Base-by-base conservation (phyloP, 2,888 invertebrate genomes). In the Vanessa cardui region DNA sequence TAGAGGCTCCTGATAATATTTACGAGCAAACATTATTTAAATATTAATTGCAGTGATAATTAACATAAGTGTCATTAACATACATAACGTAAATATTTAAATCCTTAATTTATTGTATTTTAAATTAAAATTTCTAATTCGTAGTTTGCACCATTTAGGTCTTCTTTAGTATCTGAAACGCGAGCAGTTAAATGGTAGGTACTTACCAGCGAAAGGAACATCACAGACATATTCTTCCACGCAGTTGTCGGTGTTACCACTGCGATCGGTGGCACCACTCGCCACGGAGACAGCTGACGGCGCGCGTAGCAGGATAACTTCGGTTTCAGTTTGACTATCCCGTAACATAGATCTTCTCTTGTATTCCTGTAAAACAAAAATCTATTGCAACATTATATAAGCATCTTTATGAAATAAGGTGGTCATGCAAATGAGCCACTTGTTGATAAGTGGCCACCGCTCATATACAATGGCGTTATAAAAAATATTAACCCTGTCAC, bases 221-320 rank as follows among this genome's bases (percentile, higher is more conserved):
- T 98, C 97, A 71, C 96, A 96, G 74, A 97, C 95, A 86, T 95
- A 97, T 87, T 97, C 97, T 88, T 97, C 97, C 69, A 97, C 96
- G 79, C 95, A 95, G 92, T 96, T 96, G 88, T 97, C 97, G 7
- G 96, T 96, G 75, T 96, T 96, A 74, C 96, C 96, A 83, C 97
- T 97, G 84, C 97, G 96, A 68, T 97, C 94, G 9, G 96, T 96
- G 61, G 96, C 96, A 76, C 96, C 96, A 74, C 96, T 96, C 15
- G 90, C 91, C n/a, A 92, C 92, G 75, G 96, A 96, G 80, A 97
- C 97, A 1, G 96, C 96, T 44, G 96, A 96, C 74, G 96, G 95
- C 76, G 96, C 97, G 82, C 97, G 96, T n/a, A 94, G 79, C 94
- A 96, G 73, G 94, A 94, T 85, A 93, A 95, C 79, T 93, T 96